phyloP scores from a whole-genome alignment of 1,140 invertebrate genomes.

The Apis mellifera region DNA sequence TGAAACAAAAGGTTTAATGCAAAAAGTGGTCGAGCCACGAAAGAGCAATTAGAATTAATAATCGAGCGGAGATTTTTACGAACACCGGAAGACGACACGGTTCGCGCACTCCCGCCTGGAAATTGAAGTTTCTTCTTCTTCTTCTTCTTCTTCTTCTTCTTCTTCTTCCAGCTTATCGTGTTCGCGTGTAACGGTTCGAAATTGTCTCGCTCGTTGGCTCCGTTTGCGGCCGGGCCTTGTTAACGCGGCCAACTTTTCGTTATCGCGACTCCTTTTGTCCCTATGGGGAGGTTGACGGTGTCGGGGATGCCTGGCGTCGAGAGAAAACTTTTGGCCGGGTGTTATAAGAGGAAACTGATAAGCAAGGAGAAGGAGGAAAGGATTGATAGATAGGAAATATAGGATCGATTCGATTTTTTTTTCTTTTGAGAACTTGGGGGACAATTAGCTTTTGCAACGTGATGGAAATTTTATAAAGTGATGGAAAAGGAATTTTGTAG shows the following conservation, averaged over 20 bases:
- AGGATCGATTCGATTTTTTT: too few relatives aligned
- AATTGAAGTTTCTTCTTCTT: slow-evolving; percentile 75
- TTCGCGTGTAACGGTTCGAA: slow-evolving; percentile 2
- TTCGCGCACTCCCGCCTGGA: slow-evolving; percentile 72
- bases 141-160: slow-evolving; percentile 65
- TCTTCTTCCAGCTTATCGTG: slow-evolving; percentile 51
- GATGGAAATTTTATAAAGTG: too few relatives aligned
- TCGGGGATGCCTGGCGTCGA: neutral
- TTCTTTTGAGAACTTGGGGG: too few relatives aligned
- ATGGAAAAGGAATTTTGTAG: neutral
- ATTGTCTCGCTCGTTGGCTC: neutral
- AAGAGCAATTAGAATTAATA: slow-evolving; percentile 54
- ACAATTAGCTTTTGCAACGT: too few relatives aligned
- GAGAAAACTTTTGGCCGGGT: neutral
- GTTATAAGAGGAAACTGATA: too few relatives aligned
- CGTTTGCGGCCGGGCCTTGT: neutral
- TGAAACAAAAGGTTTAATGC: too few relatives aligned
- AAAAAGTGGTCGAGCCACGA: neutral
- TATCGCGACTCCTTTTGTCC: slow-evolving; percentile 32
- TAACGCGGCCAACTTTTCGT: slow-evolving; percentile 26
- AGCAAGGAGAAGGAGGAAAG: neutral
- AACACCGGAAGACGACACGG: slow-evolving; percentile 78
- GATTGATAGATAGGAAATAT: neutral
- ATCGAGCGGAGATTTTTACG: slow-evolving; percentile 67
- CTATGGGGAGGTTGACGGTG: neutral